A percentile compares a stretch with the other conserved stretches of the same genome.
Evolutionary conservation across 2,888 invertebrate genomes (phyloP).

Genomic region (Eretmocerus hayati): DNA sequence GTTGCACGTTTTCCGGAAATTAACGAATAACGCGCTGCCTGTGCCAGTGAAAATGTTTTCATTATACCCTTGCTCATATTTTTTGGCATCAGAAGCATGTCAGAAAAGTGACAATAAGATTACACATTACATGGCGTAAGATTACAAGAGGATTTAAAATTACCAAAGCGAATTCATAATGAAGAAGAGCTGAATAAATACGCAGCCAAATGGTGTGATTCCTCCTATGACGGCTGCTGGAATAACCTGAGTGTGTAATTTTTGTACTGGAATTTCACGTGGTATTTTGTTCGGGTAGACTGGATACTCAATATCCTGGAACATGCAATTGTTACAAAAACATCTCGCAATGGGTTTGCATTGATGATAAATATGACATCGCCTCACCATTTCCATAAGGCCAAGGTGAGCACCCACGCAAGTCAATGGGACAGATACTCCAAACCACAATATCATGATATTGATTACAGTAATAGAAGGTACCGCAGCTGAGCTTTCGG

Average conservation of each 20-base stretch:
- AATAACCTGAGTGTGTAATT: constrained; percentile 91
- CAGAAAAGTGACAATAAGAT: too few relatives aligned
- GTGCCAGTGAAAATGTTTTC: too few relatives aligned
- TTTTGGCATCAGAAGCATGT: too few relatives aligned
- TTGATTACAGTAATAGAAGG: constrained; percentile 95
- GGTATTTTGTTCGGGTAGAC: constrained; percentile 99
- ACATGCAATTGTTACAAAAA: constrained; percentile 4
- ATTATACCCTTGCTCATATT: too few relatives aligned
- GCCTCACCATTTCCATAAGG: constrained; percentile 89
- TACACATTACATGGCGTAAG: too few relatives aligned
- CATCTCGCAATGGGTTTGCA: neutral
- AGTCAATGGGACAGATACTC: constrained; percentile 95
- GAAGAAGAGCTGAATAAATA: constrained; percentile 98
- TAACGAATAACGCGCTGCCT: too few relatives aligned
- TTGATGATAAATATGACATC: constrained; percentile 18
- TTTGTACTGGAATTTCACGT: constrained; percentile 96
- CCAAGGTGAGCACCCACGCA: constrained; percentile 98
- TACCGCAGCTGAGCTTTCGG: constrained; percentile 92
- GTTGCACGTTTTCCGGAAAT: too few relatives aligned
- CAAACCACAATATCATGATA: constrained; percentile 91
- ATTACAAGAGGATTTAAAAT: too few relatives aligned
- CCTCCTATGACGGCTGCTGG: constrained; percentile 98
- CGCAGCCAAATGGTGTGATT: constrained; percentile 95
- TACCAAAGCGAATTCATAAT: constrained; percentile 98
- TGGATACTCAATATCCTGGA: constrained; percentile 89